A percentile compares a stretch with the other conserved stretches of the same genome.
phyloP scores from a whole-genome alignment of 2,113 vertebrate genomes.

The Chionodraco myersi region DNA sequence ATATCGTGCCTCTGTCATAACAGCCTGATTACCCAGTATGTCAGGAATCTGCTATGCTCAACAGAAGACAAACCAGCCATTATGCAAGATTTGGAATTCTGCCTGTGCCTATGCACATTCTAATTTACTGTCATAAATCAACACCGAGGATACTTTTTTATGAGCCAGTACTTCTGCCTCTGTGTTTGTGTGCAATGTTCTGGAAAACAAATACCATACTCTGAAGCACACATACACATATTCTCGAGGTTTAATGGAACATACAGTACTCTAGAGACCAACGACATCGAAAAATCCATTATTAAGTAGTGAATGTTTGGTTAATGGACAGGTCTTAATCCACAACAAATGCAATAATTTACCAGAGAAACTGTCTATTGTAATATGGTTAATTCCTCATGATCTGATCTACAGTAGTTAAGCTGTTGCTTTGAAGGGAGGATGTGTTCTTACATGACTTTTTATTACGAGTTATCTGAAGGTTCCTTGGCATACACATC shows the following conservation, averaged over 20 bases:
- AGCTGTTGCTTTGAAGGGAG: background rate
- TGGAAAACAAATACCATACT: conserved; percentile 41
- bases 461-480: background rate
- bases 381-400: background rate
- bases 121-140: conserved; percentile 63
- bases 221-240: conserved; percentile 25
- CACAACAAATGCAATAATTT: background rate
- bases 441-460: background rate
- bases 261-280: background rate
- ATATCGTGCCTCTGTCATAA: conserved; percentile 34
- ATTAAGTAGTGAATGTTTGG: background rate
- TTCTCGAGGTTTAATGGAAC: conserved; percentile 9
- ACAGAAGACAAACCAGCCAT: conserved; percentile 59
- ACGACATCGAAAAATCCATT: background rate
- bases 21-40: conserved; percentile 59
- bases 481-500: background rate
- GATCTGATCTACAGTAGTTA: background rate
- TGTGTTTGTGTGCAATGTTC: conserved; percentile 34
- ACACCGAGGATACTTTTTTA: conserved; percentile 48
- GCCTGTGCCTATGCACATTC: conserved; percentile 27
- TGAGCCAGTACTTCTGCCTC: conserved; percentile 44
- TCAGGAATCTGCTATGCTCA: conserved; percentile 60
- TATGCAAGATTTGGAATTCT: conserved; percentile 56
- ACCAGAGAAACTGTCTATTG: background rate
- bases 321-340: conserved; percentile 2